Percentiles rank a stretch among this genome's conserved stretches.
phyloP scores from a whole-genome alignment of 2,113 vertebrate genomes.

The Opisthocomus hoazin region DNA sequence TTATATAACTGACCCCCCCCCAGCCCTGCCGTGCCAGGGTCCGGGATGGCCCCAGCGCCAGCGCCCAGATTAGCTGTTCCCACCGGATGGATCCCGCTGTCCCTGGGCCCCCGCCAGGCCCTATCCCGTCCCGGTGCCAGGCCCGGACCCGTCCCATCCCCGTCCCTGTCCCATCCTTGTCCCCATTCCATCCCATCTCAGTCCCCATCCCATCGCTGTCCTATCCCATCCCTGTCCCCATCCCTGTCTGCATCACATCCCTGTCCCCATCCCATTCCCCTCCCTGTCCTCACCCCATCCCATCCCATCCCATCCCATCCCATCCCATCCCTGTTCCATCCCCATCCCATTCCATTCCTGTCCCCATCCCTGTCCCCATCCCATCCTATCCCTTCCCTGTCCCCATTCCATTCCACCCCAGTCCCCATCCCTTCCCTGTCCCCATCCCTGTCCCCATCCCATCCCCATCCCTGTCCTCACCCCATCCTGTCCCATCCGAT shows the following conservation, averaged over 20 bases:
- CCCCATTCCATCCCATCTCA: too few relatives aligned
- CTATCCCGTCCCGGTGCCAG: not conserved
- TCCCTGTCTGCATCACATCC: too few relatives aligned
- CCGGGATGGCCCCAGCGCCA: not conserved
- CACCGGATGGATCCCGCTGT: not conserved
- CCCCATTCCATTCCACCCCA: too few relatives aligned
- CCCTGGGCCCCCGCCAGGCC: slow-evolving; percentile 15
- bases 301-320: too few relatives aligned
- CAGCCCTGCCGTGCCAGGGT: not conserved
- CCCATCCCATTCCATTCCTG: not conserved
- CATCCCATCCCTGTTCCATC: not conserved
- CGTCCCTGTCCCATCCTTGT: fast-evolving
- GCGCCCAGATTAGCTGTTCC: slow-evolving; percentile 31
- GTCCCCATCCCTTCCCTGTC: not conserved
- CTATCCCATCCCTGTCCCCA: not conserved
- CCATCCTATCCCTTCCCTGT: not conserved
- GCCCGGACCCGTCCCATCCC: not conserved
- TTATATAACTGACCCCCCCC: not conserved
- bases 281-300: not conserved
- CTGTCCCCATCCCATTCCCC: not conserved
- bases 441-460: not conserved
- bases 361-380: not conserved
- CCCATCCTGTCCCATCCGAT: not conserved
- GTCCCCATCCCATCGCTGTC: not conserved
- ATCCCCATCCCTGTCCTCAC: too few relatives aligned